Evolutionary conservation across 2,797 vertebrate species (phyloP), one percentile per base, ranked within the genome.

Genomic region (Tapera naevia): DNA sequence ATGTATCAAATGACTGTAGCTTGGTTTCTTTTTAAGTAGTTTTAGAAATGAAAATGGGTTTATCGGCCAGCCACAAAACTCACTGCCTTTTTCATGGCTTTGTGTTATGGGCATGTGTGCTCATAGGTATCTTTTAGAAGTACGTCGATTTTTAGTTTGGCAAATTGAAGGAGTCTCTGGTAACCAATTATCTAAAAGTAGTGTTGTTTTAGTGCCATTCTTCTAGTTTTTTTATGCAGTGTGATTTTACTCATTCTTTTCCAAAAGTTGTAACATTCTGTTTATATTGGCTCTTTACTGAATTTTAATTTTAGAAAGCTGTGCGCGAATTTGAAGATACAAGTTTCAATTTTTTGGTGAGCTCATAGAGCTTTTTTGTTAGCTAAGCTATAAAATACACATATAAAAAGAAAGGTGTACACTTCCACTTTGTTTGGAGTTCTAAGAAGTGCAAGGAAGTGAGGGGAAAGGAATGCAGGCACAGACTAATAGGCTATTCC

Each of bases 401-500:
- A 64, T 24, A 30, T 66, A 30, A 76, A 91, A 87, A 66, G 51
- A 79, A 46, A 41, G 11, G n/a, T 10, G 6, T 50, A 30, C 9
- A 6, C 35, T 93, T 91, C 35, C 16, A 56, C 50, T 33, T 60
- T 11, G 1, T 71, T 46, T 91, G 65, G 64, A 86, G 66, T 71
- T 86, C 16, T 78, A 39, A 67, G 43, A 41, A 54, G 88, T 56
- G 43, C 28, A 83, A 57, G 67, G 69, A 82, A 85, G n/a, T 28
- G 57, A 71, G 61, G 62, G 51, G 72, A 64, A 74, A 80, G 72
- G 84, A 95, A 70, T 64, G 73, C 93, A 96, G 89, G 79, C 92
- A 86, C 73, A 83, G 91, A 73, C 94, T 96, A 97, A 96, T 97
- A 87, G 83, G 85, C 87, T 95, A 53, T 65, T 97, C 76, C 46